Percentiles rank a stretch among this genome's conserved stretches.
Evolutionary conservation across 92 coral and sea anemone genomes (phyloP).

Genomic region (Pocillopora meandrina): DNA sequence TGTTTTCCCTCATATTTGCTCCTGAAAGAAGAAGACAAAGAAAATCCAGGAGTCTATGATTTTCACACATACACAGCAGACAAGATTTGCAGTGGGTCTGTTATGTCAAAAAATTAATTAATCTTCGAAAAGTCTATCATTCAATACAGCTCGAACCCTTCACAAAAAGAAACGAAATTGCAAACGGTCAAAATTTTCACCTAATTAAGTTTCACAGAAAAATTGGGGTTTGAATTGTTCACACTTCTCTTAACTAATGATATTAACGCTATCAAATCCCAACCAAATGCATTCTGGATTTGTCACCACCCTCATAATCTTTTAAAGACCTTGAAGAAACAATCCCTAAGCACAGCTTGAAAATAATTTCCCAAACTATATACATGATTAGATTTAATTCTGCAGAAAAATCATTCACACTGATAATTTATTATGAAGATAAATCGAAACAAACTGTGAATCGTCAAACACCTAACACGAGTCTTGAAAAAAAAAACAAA

Average conservation of each 20-base stretch:
- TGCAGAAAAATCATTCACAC: background rate
- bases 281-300: background rate
- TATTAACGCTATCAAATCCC: too few relatives aligned
- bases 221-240: too few relatives aligned
- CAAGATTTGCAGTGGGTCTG: too few relatives aligned
- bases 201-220: too few relatives aligned
- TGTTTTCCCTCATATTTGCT: background rate
- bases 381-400: background rate
- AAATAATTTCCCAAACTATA: background rate
- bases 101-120: background rate
- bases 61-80: conserved; percentile 4
- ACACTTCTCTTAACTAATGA: too few relatives aligned
- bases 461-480: background rate
- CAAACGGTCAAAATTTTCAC: background rate
- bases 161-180: background rate
- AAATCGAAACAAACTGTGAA: background rate
- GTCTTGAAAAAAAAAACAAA: background rate
- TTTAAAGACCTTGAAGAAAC: background rate
- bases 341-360: conserved; percentile 33
- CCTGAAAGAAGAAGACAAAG: background rate
- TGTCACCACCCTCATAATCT: background rate
- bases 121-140: background rate
- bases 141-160: background rate
- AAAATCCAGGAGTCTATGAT: background rate
- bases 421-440: background rate